These are phyloP conservation scores for Lophius piscatorius DNA, from an alignment of 2,113 vertebrate genomes.

Conservation along the genomic window DNA sequence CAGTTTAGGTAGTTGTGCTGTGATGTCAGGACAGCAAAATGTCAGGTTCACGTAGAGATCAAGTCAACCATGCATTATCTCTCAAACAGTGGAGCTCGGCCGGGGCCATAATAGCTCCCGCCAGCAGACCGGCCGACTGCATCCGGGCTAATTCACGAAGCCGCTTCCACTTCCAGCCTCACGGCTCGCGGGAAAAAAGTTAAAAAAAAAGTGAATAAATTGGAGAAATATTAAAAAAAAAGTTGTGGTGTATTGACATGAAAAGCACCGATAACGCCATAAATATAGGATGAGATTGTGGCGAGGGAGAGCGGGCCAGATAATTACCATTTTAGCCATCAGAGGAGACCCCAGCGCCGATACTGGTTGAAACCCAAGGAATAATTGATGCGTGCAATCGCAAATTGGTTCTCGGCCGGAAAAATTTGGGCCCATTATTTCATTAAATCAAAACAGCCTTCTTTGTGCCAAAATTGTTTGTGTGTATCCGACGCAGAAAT, in stretches of 20 bases:
- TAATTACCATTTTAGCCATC: conserved; percentile 77
- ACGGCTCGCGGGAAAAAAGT: too few species aligned
- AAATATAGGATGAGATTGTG: conserved; percentile 64
- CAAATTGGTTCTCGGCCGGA: conserved; percentile 83
- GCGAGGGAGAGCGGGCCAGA: conserved; percentile 59
- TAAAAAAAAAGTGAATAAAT: too few species aligned
- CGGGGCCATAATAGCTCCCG: conserved; percentile 62
- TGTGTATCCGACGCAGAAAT: conserved; percentile 81
- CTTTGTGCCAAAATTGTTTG: conserved; percentile 79
- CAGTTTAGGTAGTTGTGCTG: conserved; percentile 75
- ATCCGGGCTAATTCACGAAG: conserved; percentile 44
- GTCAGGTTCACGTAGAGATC: conserved; percentile 84
- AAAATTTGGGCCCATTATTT: conserved; percentile 83
- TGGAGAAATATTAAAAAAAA: too few species aligned
- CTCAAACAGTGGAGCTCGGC: conserved; percentile 67
- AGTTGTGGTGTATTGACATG: conserved; percentile 32
- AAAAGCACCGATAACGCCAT: conserved; percentile 44
- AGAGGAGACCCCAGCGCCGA: conserved; percentile 70
- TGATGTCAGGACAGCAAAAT: conserved; percentile 78
- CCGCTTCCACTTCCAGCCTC: too few species aligned
- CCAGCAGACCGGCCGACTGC: conserved; percentile 61
- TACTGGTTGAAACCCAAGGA: conserved; percentile 80
- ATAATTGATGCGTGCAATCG: conserved; percentile 85
- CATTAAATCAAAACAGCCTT: conserved; percentile 80
- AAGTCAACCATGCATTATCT: conserved; percentile 83